phyloP scores from a whole-genome alignment of 1,140 invertebrate genomes.

The Caenorhabditis remanei region DNA sequence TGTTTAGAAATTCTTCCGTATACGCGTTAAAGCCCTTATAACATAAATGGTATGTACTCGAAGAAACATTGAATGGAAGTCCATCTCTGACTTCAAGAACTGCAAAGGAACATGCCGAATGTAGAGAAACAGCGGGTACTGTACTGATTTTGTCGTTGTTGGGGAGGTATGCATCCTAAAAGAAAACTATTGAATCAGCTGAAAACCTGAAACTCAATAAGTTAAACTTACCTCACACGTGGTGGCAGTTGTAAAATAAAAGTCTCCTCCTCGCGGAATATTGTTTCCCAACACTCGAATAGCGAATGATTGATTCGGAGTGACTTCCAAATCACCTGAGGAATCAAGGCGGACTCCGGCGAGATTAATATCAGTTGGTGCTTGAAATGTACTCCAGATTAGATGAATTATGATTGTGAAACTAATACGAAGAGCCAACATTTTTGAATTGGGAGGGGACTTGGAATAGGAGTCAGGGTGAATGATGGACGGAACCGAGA shows the following conservation, averaged over 20 bases:
- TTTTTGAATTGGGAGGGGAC: neutral
- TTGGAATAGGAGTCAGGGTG: too few species aligned
- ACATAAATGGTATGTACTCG: neutral
- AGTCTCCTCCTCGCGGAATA: neutral
- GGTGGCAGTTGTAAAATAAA: constrained; percentile 17
- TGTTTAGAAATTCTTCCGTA: neutral
- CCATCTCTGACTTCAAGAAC: neutral
- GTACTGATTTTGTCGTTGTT: constrained; percentile 1
- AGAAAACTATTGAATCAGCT: neutral
- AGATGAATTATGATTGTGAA: neutral
- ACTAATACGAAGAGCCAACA: neutral
- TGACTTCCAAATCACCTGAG: neutral
- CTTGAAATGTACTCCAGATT: neutral
- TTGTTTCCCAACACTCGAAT: constrained; percentile 10
- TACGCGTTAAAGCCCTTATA: neutral
- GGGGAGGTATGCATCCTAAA: neutral
- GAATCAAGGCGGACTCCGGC: neutral
- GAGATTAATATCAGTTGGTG: neutral
- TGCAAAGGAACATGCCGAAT: neutral
- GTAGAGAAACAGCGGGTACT: neutral
- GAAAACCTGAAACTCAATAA: neutral
- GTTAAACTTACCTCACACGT: neutral
- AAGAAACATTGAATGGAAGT: constrained; percentile 36
- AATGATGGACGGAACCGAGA: too few species aligned
- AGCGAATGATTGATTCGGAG: neutral